These are phyloP conservation scores for Fragum whitleyi DNA, from an alignment of 2,888 invertebrate species.

Conservation along the genomic window DNA sequence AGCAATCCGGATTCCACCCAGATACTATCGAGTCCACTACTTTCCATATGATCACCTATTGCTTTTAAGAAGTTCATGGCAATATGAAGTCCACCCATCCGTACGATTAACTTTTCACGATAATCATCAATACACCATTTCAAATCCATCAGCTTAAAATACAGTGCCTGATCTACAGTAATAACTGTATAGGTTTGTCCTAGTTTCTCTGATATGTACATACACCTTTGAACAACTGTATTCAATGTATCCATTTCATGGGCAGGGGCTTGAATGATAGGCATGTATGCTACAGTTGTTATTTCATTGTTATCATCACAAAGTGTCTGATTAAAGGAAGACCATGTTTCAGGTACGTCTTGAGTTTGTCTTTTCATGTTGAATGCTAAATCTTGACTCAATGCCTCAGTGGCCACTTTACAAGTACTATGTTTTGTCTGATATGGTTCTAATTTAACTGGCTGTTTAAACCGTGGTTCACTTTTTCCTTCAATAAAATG, in stretches of 20 bases:
- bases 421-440: too few relatives aligned
- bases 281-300: conserved; percentile 9
- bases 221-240: conserved; percentile 35
- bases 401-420: too few relatives aligned
- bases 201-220: conserved; percentile 19
- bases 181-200: conserved; percentile 51
- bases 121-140: conserved; percentile 25
- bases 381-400: too few relatives aligned
- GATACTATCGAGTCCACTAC: conserved; percentile 34
- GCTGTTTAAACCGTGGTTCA: background rate
- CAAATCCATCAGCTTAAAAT: conserved; percentile 30
- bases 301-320: background rate
- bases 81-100: conserved; percentile 33
- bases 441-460: conserved; percentile 8
- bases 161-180: conserved; percentile 45
- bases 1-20: conserved; percentile 38
- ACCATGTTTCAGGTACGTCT: conserved; percentile 19
- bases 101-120: conserved; percentile 23
- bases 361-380: conserved; percentile 16
- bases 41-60: conserved; percentile 39
- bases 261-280: conserved; percentile 47
- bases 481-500: background rate
- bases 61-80: conserved; percentile 43
- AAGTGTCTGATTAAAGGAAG: conserved; percentile 11
- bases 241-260: conserved; percentile 48